phyloP scores from a whole-genome alignment of 2,888 invertebrate genomes.

The Philonicus albiceps region DNA sequence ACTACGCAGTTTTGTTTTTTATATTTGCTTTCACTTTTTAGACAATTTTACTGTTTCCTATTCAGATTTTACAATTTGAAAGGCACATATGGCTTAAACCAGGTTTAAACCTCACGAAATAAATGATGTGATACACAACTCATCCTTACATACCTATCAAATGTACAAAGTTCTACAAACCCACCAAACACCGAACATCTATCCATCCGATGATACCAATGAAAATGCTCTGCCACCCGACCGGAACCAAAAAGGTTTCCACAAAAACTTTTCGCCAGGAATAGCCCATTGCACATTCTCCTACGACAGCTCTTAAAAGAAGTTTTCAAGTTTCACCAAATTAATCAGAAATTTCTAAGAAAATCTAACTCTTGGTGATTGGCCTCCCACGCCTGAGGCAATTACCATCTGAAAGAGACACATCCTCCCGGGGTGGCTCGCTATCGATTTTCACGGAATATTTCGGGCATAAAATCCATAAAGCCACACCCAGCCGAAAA shows the following conservation, averaged over 20 bases:
- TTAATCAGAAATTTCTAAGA: neutral
- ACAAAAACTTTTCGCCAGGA: neutral
- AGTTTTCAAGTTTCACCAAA: neutral
- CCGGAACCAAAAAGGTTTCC: neutral
- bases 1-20: too few species aligned
- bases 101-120: too few species aligned
- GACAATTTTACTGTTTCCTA: too few species aligned
- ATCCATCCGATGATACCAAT: too few species aligned
- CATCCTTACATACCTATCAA: too few species aligned
- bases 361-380: neutral
- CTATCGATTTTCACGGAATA: neutral
- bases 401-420: neutral
- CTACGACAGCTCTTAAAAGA: neutral
- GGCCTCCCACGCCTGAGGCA: neutral
- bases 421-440: neutral
- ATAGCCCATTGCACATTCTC: neutral
- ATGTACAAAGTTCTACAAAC: too few species aligned
- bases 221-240: neutral
- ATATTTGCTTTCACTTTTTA: too few species aligned
- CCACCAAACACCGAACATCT: too few species aligned
- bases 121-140: too few species aligned
- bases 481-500: conserved; percentile 10
- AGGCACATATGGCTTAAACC: too few species aligned
- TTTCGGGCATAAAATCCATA: conserved; percentile 8
- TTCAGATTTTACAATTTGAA: too few species aligned